Evolutionary conservation across 2,113 vertebrate species (phyloP).

Genomic region (Leucosticte australis): DNA sequence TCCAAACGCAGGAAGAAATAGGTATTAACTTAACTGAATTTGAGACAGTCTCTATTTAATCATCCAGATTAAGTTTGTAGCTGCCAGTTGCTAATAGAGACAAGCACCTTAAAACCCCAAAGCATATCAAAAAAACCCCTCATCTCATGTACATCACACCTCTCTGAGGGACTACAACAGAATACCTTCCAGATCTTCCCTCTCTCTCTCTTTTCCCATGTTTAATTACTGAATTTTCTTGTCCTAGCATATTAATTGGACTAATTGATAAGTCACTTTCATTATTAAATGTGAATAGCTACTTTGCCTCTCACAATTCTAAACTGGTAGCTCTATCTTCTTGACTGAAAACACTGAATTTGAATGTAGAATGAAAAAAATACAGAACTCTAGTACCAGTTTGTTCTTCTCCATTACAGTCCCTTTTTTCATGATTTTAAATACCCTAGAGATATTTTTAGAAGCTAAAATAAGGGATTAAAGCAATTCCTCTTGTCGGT

Average conservation of each 20-base stretch:
- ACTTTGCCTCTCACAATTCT: background rate
- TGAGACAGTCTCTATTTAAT: background rate
- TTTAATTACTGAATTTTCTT: background rate
- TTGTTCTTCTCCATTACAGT: background rate
- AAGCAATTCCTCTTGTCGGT: conserved; percentile 4
- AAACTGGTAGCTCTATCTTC: background rate
- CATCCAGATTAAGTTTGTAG: background rate
- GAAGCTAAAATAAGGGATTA: background rate
- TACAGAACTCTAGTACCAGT: background rate
- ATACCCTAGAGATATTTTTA: conserved; percentile 1
- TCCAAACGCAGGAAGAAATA: background rate
- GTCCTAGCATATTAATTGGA: background rate
- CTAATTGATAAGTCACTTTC: background rate
- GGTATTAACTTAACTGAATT: background rate
- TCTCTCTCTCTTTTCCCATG: background rate
- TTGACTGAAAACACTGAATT: background rate
- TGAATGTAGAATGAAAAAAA: background rate
- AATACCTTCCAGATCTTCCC: background rate
- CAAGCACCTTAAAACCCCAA: background rate
- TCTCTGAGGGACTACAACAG: background rate
- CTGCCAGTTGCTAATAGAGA: background rate
- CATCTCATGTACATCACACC: background rate
- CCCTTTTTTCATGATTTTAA: background rate
- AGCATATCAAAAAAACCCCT: background rate
- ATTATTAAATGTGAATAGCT: background rate